phyloP scores from a whole-genome alignment of 92 coral and sea anemone species.

The Phenganax subtilis region DNA sequence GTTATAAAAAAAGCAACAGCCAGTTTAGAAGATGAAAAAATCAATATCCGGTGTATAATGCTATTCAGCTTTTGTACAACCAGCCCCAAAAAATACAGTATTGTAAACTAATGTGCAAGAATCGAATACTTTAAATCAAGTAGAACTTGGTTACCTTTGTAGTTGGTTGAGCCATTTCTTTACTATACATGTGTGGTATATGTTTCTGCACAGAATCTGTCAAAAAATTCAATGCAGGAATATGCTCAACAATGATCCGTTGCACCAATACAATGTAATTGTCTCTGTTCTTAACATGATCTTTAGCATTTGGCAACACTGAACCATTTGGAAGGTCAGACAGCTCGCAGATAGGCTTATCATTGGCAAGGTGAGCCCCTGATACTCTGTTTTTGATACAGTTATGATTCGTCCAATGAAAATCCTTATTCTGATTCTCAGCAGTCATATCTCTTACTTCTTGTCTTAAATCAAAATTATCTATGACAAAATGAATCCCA shows the following conservation, averaged over 20 bases:
- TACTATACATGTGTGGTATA: conserved; percentile 3
- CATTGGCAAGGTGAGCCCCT: background rate
- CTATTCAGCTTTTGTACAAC: background rate
- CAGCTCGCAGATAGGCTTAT: background rate
- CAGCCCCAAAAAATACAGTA: background rate
- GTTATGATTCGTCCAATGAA: conserved; percentile 5
- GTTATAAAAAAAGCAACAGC: too few species aligned
- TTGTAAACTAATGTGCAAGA: background rate
- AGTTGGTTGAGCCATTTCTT: conserved; percentile 2
- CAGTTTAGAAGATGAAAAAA: too few species aligned
- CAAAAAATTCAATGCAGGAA: background rate
- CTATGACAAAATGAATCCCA: conserved; percentile 15
- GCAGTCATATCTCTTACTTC: background rate
- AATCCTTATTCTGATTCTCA: conserved; percentile 2
- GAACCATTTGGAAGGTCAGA: background rate
- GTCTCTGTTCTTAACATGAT: background rate
- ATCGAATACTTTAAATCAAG: background rate
- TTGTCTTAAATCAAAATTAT: conserved; percentile 12
- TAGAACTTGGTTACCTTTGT: background rate
- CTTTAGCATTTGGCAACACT: background rate
- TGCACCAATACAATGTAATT: background rate
- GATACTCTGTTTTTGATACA: conserved; percentile 3
- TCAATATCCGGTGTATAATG: too few species aligned
- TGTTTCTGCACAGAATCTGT: background rate
- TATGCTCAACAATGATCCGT: background rate